These are phyloP conservation scores for Drosophila nr. fundita DNA, from an alignment of 2,888 invertebrate species.

Conservation along the genomic window DNA sequence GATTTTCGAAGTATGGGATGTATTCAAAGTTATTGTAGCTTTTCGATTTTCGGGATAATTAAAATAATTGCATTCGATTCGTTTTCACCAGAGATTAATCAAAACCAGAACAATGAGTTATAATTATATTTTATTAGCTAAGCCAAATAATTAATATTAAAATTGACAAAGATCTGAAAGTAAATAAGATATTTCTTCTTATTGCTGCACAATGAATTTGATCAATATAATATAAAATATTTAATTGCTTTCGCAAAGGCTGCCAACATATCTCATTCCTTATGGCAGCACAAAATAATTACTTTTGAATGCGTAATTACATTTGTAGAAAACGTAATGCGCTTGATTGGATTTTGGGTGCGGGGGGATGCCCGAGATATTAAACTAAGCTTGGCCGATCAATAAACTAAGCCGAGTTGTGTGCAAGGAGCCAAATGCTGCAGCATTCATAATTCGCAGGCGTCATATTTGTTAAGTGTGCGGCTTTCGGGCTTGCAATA, in stretches of 20 bases:
- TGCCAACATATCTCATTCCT: constrained; percentile 6
- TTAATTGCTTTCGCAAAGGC: not conserved
- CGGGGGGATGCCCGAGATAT: constrained; percentile 10
- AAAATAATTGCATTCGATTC: not conserved
- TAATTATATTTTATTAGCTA: not conserved
- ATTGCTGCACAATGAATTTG: not conserved
- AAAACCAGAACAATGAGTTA: not conserved
- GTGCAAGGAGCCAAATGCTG: constrained; percentile 1
- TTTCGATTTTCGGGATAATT: not conserved
- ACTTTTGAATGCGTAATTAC: constrained; percentile 36
- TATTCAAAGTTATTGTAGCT: not conserved
- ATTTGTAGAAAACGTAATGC: constrained; percentile 19
- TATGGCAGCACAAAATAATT: constrained; percentile 35
- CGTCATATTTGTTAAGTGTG: constrained; percentile 72
- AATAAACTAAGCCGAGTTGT: constrained; percentile 33
- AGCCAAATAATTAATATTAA: not conserved
- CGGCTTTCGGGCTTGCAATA: constrained; percentile 60
- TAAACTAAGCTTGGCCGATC: constrained; percentile 28
- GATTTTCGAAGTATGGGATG: not conserved
- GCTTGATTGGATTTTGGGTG: constrained; percentile 42
- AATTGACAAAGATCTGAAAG: not conserved
- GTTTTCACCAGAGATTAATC: not conserved
- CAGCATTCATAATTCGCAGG: constrained; percentile 65
- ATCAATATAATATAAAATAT: not conserved
- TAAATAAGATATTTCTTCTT: not conserved